Evolutionary conservation across 2,113 vertebrate genomes (phyloP).

Genomic region (Serilophus lunatus): DNA sequence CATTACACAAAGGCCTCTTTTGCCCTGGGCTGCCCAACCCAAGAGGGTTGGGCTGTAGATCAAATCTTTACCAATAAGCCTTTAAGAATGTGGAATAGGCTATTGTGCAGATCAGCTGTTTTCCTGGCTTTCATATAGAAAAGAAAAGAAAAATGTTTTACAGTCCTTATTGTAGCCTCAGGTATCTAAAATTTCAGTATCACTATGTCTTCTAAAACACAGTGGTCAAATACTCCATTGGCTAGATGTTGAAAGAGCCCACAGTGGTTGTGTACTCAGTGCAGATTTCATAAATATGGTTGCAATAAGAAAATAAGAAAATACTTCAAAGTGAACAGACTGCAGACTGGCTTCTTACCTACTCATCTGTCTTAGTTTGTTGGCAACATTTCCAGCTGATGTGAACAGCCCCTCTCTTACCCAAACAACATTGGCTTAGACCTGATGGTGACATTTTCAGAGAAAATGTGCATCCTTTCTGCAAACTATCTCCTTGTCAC

Average conservation of each 20-base stretch:
- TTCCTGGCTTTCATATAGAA: neutral
- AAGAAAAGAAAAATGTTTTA: neutral
- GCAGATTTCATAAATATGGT: neutral
- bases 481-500: neutral
- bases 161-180: neutral
- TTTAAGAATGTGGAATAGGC: neutral
- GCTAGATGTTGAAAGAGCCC: neutral
- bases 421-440: neutral
- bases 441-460: neutral
- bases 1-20: neutral
- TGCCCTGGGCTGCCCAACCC: neutral
- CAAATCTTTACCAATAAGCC: conserved; percentile 1
- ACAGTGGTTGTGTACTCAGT: neutral
- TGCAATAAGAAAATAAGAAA: neutral
- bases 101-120: neutral
- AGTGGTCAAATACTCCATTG: neutral
- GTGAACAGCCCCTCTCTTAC: neutral
- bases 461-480: neutral
- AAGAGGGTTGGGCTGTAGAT: neutral
- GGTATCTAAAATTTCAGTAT: neutral
- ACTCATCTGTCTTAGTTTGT: neutral
- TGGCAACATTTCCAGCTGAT: neutral
- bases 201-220: neutral
- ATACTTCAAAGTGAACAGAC: neutral
- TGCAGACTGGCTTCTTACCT: neutral